These are phyloP conservation scores for Drosophila suzukii DNA, from an alignment of 1,140 invertebrate species.

Conservation along the genomic window DNA sequence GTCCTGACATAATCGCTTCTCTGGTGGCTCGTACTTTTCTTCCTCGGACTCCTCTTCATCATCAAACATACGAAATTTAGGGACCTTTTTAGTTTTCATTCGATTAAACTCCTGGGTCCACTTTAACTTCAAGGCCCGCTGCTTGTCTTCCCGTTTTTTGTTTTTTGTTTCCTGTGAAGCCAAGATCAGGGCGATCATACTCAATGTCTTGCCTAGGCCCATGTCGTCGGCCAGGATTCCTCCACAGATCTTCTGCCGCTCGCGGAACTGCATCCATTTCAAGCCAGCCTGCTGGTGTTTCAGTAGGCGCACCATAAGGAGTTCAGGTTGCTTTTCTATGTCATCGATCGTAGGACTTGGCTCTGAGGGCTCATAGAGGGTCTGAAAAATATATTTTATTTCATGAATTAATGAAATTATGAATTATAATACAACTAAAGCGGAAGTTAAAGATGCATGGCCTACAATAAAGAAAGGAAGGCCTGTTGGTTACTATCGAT, in stretches of 20 bases:
- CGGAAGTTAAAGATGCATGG: too few relatives aligned
- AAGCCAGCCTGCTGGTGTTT: slow-evolving; percentile 86
- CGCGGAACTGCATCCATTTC: slow-evolving; percentile 94
- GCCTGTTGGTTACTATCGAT: too few relatives aligned
- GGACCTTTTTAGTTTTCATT: neutral
- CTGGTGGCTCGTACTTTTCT: slow-evolving; percentile 1
- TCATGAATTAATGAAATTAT: too few relatives aligned
- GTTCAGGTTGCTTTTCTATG: slow-evolving; percentile 24
- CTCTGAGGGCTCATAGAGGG: slow-evolving; percentile 31
- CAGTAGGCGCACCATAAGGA: slow-evolving; percentile 30
- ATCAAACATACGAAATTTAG: slow-evolving; percentile 22
- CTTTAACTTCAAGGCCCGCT: slow-evolving; percentile 2
- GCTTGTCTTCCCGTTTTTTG: neutral
- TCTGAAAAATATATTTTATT: slow-evolving; percentile 11
- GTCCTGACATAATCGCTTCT: neutral
- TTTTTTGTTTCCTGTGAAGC: slow-evolving; percentile 57
- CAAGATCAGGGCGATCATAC: slow-evolving; percentile 93
- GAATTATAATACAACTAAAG: too few relatives aligned
- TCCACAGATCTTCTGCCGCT: slow-evolving; percentile 86
- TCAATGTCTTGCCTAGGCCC: slow-evolving; percentile 91
- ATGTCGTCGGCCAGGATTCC: slow-evolving; percentile 67
- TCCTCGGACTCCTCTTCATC: slow-evolving; percentile 20
- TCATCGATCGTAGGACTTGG: slow-evolving; percentile 9
- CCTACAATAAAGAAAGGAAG: too few relatives aligned
- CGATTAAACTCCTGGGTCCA: slow-evolving; percentile 15